Base-by-base conservation (phyloP, 2,888 invertebrate species). In the Seira musarum region DNA sequence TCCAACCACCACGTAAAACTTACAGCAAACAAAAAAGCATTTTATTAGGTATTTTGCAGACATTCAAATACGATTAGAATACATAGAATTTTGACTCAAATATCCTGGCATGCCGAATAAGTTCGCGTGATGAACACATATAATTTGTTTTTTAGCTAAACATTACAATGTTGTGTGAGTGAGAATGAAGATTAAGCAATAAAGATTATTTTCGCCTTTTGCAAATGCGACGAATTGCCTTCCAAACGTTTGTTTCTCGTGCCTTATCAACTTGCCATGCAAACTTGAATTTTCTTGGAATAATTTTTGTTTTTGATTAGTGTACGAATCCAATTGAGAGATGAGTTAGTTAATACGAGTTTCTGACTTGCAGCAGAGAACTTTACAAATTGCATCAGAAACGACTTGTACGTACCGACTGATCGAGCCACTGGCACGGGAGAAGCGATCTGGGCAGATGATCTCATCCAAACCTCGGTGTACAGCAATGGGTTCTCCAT, bases 401-500 rank as follows among this genome's bases (percentile, higher is more conserved):
- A 35, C 8, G 13, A 2, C n/a, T 30, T 35, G 30, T 6, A 63
- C 81, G 70, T 81, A 84, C 84, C 84, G 76, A 69, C 83, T 83
- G 24, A 87, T 82, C 22, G 84, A 84, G 57, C 82, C 83, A 60
- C 85, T 85, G 6, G 84, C 84, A 25, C 84, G 69, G 8, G 87
- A 87, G 63, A 86, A 80, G 22, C 82, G 83, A 73, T 85, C 85
- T 68, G 84, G 84, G 40, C 89, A 89, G 40, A 90, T 91, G 76
- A 92, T 90, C 87, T 94, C 94, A 87, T 96, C 96, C 19, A 95
- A 89, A 0, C 96, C 96, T 10, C 95, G 91, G 88, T 96, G 95
- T 15, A 96, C 92, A 0, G 94, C 94, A 49, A 96, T 92, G 0
- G 92, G 90, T 87, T 95, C 94, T 63, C 92, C 84, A 40, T 92